Percentiles rank a stretch among this genome's conserved stretches.
phyloP scores from a whole-genome alignment of 2,113 vertebrate genomes.

The Neotragus pygmaeus region DNA sequence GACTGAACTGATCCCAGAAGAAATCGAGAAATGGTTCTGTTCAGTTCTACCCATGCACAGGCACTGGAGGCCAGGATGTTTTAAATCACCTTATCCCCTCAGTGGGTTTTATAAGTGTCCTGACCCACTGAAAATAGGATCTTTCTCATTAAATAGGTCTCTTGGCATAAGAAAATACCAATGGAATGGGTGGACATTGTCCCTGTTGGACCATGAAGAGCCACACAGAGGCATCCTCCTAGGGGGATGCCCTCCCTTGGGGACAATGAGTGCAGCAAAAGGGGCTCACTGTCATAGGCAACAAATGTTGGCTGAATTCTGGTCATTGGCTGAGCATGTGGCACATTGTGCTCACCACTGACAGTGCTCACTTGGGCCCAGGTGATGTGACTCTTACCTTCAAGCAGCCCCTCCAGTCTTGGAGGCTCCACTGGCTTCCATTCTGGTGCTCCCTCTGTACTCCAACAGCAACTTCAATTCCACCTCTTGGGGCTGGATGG shows the following conservation, averaged over 20 bases:
- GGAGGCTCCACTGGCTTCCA: background rate
- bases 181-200: background rate
- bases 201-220: background rate
- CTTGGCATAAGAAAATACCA: background rate
- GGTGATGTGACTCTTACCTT: background rate
- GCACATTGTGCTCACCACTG: background rate
- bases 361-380: background rate
- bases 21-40: background rate
- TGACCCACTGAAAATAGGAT: background rate
- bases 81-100: background rate
- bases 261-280: background rate
- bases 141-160: background rate
- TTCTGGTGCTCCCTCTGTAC: background rate
- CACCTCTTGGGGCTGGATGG: background rate
- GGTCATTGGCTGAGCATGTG: background rate
- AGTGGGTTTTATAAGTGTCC: background rate
- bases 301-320: background rate
- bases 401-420: background rate
- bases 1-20: too few species aligned
- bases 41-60: background rate
- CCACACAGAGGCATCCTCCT: background rate
- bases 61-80: background rate
- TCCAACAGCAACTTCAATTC: background rate
- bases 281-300: background rate
- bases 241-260: background rate